A percentile compares a stretch with the other conserved stretches of the same genome.
These are phyloP conservation scores for Toxonevra muliebris DNA, from an alignment of 2,888 invertebrate genomes.

Conservation along the genomic window DNA sequence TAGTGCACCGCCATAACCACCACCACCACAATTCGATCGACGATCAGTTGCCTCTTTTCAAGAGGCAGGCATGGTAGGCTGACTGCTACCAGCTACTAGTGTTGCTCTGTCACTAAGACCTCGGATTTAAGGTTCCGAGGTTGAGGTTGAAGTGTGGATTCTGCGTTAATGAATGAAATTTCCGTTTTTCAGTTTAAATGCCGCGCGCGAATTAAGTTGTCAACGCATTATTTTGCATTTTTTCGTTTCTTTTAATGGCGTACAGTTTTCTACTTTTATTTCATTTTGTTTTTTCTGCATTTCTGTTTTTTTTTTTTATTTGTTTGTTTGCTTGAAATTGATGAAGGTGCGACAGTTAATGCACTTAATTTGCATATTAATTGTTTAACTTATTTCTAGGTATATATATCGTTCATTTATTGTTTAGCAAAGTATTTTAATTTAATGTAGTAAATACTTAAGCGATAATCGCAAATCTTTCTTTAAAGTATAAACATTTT, in stretches of 20 bases:
- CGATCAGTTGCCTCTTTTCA: constrained; percentile 1
- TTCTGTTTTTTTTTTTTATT: not conserved
- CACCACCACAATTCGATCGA: constrained; percentile 5
- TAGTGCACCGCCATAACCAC: constrained; percentile 8
- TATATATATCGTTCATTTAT: too few species aligned
- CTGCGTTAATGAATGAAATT: constrained; percentile 4
- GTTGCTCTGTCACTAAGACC: too few species aligned
- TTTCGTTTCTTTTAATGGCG: constrained; percentile 36
- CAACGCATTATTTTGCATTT: constrained; percentile 62
- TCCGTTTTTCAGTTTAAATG: constrained; percentile 3
- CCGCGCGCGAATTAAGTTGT: constrained; percentile 59
- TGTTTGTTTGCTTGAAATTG: constrained; percentile 16
- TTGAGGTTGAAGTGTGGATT: too few species aligned
- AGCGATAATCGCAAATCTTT: too few species aligned
- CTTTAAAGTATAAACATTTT: too few species aligned
- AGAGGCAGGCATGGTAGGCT: constrained; percentile 2
- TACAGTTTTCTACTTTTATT: constrained; percentile 6
- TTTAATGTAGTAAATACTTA: too few species aligned
- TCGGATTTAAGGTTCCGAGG: too few species aligned
- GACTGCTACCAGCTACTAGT: too few species aligned
- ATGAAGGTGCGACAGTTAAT: constrained; percentile 53
- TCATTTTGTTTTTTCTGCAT: not conserved
- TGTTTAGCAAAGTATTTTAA: too few species aligned
- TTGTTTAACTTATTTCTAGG: constrained; percentile 39
- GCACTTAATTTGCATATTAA: constrained; percentile 61